Conservation (phyloP, 2,113 vertebrate species). For the Nannobrachium achirus region DNA sequence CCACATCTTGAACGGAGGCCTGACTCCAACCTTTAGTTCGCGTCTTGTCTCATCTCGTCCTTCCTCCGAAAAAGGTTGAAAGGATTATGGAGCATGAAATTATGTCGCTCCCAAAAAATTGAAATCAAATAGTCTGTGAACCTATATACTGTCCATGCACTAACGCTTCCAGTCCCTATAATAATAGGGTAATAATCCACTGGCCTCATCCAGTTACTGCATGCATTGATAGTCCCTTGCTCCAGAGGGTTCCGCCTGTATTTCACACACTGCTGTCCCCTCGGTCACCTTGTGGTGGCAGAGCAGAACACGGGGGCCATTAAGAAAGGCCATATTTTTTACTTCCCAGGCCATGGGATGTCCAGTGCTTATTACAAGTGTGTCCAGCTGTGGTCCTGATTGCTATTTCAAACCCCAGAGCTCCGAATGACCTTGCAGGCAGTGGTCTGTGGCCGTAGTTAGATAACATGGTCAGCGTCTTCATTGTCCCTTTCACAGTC, state of each 20-base stretch:
- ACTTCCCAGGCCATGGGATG: slow-evolving; percentile 37
- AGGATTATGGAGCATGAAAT: slow-evolving; percentile 27
- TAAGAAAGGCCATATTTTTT: slow-evolving; percentile 63
- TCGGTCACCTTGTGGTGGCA: slow-evolving; percentile 66
- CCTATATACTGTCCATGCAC: neutral
- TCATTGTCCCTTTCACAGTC: neutral
- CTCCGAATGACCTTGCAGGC: slow-evolving; percentile 56
- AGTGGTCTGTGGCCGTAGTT: slow-evolving; percentile 35
- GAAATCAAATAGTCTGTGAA: too few species aligned
- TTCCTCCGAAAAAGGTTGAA: slow-evolving; percentile 3
- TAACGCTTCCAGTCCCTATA: slow-evolving; percentile 25
- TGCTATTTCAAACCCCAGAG: slow-evolving; percentile 52
- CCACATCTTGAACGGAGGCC: neutral
- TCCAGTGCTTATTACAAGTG: slow-evolving; percentile 60
- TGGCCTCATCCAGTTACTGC: slow-evolving; percentile 26
- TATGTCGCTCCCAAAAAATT: neutral
- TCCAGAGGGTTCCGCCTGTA: slow-evolving; percentile 20
- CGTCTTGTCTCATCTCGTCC: slow-evolving; percentile 6
- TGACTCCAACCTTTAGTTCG: slow-evolving; percentile 1
- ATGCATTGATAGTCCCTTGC: slow-evolving; percentile 41
- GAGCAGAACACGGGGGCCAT: slow-evolving; percentile 25
- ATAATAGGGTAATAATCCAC: slow-evolving; percentile 15
- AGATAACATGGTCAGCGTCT: slow-evolving; percentile 7
- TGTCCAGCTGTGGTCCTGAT: slow-evolving; percentile 47
- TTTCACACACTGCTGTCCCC: slow-evolving; percentile 40